Base-by-base conservation (phyloP, 2,797 vertebrate species). In the Diplodus sargus region DNA sequence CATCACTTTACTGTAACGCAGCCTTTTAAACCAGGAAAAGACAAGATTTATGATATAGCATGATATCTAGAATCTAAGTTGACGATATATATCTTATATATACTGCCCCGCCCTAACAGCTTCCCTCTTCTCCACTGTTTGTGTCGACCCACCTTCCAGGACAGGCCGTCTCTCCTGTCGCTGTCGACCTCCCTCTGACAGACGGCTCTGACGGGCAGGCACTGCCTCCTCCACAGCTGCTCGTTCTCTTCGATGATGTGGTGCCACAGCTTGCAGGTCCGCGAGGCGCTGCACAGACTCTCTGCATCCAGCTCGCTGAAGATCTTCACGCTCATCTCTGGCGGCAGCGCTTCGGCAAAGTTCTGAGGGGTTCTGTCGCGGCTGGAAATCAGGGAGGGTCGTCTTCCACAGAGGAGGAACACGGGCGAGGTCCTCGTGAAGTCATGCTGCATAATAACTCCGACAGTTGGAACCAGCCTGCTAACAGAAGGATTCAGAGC, bases 131-230 rank as follows among this genome's bases (percentile, higher is more conserved):
- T 39, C 39, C 10, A 11, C 10, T 39, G 39, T 39, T 39, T 39
- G 39, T 3, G 39, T 12, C n/a, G 51, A 52, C 88, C 79, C 89
- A 97, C 97, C 96, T 96, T 97, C 96, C 97, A 98, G 43, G 97
- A 96, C 34, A 94, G 92, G 0, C 97, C 96, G 0, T 84, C 78
- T 2, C 90, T 80, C 3, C 95, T 76, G 87, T 97, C 97, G 0
- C 90, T 9, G 61, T 97, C 95, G 9, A 97, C 91, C 83, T 98
- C 97, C 72, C 91, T 91, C 73, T 69, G 91, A 74, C 97, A 98
- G 20, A 96, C 62, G 2, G 93, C 88, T 39, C 93, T 76, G 67
- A 92, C 59, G 22, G 82, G 91, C 79, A 95, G 84, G 76, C 97
- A 98, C 81, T 95, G 96, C n/a, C 72, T 89, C 86, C 94, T 92